Evolutionary conservation across 1,140 invertebrate species (phyloP).

Genomic region (Condylostylus longicornis): DNA sequence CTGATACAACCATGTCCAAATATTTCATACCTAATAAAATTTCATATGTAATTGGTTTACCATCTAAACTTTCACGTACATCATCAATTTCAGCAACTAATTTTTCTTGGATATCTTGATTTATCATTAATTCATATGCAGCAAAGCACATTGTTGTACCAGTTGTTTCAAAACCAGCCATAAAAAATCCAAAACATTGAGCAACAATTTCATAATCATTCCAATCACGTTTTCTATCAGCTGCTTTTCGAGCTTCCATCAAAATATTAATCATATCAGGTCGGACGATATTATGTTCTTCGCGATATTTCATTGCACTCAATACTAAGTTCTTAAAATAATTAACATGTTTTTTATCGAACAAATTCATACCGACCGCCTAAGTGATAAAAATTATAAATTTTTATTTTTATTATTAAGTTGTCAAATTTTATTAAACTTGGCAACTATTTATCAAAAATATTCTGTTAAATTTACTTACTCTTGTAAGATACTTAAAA

Average conservation of each 20-base stretch:
- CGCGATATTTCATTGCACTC: slow-evolving; percentile 34
- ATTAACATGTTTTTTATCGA: slow-evolving; percentile 16
- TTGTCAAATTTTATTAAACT: not conserved
- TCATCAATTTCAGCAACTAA: slow-evolving; percentile 40
- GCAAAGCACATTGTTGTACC: slow-evolving; percentile 38
- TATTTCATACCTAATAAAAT: slow-evolving; percentile 43
- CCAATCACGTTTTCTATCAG: slow-evolving; percentile 24
- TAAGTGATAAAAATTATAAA: slow-evolving; percentile 11
- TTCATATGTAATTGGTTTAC: slow-evolving; percentile 31
- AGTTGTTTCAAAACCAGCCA: slow-evolving; percentile 47
- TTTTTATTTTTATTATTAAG: slow-evolving; percentile 7
- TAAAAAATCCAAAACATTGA: slow-evolving; percentile 33
- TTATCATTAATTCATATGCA: slow-evolving; percentile 35
- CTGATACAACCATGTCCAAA: slow-evolving; percentile 45
- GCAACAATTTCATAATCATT: slow-evolving; percentile 38
- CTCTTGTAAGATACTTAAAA: slow-evolving; percentile 11
- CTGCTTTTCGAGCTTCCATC: slow-evolving; percentile 32
- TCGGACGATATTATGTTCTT: slow-evolving; percentile 32
- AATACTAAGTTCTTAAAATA: slow-evolving; percentile 30
- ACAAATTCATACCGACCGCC: slow-evolving; percentile 15
- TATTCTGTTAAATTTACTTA: not conserved
- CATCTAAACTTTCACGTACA: slow-evolving; percentile 25
- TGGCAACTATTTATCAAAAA: not conserved
- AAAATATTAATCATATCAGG: slow-evolving; percentile 40
- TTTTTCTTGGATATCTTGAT: slow-evolving; percentile 41